A percentile compares a stretch with the other conserved stretches of the same genome.
Conservation (phyloP, 2,113 vertebrate species). For the Calypte anna region DNA sequence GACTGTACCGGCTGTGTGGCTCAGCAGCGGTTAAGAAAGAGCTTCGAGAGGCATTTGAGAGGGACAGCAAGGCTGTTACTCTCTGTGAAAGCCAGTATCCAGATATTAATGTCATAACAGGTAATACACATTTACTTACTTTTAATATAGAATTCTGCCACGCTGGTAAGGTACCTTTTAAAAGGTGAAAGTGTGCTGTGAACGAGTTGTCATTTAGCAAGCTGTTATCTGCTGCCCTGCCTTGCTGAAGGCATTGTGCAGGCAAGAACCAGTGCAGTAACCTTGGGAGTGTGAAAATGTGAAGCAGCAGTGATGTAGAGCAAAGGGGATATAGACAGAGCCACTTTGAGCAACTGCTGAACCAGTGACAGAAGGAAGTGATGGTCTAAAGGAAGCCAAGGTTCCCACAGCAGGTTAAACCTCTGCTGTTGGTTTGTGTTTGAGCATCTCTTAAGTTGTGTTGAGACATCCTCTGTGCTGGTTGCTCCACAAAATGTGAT, state of each 20-base stretch:
- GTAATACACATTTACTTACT: constrained; percentile 74
- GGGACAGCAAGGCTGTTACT: constrained; percentile 86
- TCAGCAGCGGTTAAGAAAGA: constrained; percentile 98
- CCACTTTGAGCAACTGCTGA: not conserved
- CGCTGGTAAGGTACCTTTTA: not conserved
- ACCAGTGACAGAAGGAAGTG: not conserved
- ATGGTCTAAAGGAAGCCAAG: not conserved
- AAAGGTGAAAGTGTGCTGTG: not conserved
- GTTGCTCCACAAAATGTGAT: fast-evolving
- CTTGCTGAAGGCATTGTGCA: not conserved
- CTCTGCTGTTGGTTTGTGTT: not conserved
- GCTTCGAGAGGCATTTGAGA: constrained; percentile 95
- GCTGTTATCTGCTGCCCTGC: not conserved
- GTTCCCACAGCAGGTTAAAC: not conserved
- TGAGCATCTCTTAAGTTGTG: not conserved
- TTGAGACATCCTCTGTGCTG: not conserved
- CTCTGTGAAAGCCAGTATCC: constrained; percentile 93
- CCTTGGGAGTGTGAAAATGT: no score
- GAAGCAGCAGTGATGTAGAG: not conserved
- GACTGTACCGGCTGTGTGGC: constrained; percentile 95
- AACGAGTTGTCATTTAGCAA: not conserved
- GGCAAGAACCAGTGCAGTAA: not conserved
- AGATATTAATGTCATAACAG: constrained; percentile 98
- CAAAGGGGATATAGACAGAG: not conserved
- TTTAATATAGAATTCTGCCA: fast-evolving